Evolutionary conservation across 2,113 vertebrate genomes (phyloP), one percentile per base, ranked within the genome.

Genomic region (Baryphthengus martii): DNA sequence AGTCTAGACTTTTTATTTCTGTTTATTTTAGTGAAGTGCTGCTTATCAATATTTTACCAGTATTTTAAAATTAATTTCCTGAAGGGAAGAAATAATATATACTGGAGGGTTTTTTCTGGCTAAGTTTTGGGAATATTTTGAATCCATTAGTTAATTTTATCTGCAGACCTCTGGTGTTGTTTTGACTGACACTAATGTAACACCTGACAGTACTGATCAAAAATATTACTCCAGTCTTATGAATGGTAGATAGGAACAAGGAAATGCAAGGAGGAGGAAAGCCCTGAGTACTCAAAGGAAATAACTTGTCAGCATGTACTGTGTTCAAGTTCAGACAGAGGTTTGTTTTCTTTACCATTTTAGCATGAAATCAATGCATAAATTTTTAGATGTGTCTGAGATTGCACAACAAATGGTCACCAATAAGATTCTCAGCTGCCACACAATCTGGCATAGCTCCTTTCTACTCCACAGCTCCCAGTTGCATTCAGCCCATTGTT

Each of bases 391-490:
- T 92, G 71, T 63, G 52, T 97, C 72, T 93, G 87, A 92, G 85
- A 87, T 11, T 62, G 73, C 79, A 72, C 58, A 93, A 94, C 84
- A 95, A 73, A 94, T 84, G 68, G 90, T 95, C 92, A 95, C 91
- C 94, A 82, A 78, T 93, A 94, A 70, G 91, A 82, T 85, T 92
- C 92, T 98, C 95, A 97, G 96, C 97, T 98, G 97, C 85, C 86
- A 53, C 88, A 39, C 95, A 98, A 91, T 97, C 97, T 97, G 97
- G 90, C 90, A 47, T 65, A 77, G 89, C 94, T 96, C 83, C 94
- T 97, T 95, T 96, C 94, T 97, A 92, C 89, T 97, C 96, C 90
- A 44, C 8, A 67, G 81, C 94, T 96, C 97, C 88, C 93, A 89
- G 87, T 85, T 95, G 93, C 78, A 82, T 90, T 89, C 77, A 82